Evolutionary conservation across 2,113 vertebrate species (phyloP).

Genomic region (Noturus placidus): DNA sequence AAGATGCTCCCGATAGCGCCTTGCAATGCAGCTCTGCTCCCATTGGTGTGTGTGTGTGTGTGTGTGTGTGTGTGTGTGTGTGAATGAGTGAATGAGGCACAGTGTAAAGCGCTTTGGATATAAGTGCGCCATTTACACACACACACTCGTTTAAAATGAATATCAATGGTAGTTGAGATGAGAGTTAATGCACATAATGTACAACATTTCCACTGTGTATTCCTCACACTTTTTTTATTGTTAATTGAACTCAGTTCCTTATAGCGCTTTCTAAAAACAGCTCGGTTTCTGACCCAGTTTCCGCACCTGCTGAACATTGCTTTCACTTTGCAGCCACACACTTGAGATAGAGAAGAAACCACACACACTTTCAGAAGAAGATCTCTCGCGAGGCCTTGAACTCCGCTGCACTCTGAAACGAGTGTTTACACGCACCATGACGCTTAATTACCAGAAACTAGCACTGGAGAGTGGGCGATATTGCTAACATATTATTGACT

Average conservation of each 20-base stretch:
- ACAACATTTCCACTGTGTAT: background rate
- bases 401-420: background rate
- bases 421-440: background rate
- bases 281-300: background rate
- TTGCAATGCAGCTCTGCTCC: too few relatives aligned
- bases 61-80: too few relatives aligned
- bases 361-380: slow-evolving; percentile 30
- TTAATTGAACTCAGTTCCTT: background rate
- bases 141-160: background rate
- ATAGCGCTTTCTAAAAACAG: slow-evolving; percentile 25
- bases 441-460: slow-evolving; percentile 23
- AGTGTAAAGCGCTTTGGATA: too few relatives aligned
- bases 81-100: too few relatives aligned
- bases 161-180: background rate
- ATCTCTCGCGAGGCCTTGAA: background rate
- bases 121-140: too few relatives aligned
- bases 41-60: too few relatives aligned
- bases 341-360: slow-evolving; percentile 4
- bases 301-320: slow-evolving; percentile 45
- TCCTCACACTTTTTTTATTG: background rate
- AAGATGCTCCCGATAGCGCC: too few relatives aligned
- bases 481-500: background rate
- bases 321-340: slow-evolving; percentile 26
- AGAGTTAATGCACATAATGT: background rate
- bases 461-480: background rate